phyloP scores from a whole-genome alignment of 2,113 vertebrate genomes.

The Tragelaphus imberbis region DNA sequence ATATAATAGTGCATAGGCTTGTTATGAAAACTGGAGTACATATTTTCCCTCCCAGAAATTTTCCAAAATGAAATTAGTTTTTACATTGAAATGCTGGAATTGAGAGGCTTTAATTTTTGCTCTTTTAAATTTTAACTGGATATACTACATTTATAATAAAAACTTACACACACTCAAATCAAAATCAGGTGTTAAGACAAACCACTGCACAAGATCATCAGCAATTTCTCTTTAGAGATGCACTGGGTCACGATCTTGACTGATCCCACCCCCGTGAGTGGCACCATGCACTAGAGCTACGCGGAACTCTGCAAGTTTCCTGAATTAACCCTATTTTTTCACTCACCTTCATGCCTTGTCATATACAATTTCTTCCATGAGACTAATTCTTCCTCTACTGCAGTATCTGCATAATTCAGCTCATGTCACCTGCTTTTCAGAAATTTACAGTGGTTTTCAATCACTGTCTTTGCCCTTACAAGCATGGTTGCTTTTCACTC shows the following conservation, averaged over 20 bases:
- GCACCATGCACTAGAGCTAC: neutral
- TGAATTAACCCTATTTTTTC: neutral
- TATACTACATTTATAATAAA: neutral
- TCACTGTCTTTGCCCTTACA: neutral
- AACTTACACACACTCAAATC: neutral
- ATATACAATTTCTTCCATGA: neutral
- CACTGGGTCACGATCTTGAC: no score
- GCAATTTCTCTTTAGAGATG: neutral
- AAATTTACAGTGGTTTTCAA: neutral
- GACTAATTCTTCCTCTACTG: neutral
- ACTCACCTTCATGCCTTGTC: neutral
- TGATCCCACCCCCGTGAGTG: fast-evolving
- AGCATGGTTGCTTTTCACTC: neutral
- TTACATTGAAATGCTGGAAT: neutral
- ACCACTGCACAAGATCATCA: neutral
- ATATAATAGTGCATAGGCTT: neutral
- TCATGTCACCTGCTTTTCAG: neutral
- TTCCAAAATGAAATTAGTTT: neutral
- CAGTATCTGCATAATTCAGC: no score
- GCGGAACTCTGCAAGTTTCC: fast-evolving
- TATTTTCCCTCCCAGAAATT: neutral
- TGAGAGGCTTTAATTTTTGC: neutral
- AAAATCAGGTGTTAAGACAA: neutral
- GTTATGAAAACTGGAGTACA: neutral
- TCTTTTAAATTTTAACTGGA: neutral